These are phyloP conservation scores for Bubo scandiacus DNA, from an alignment of 2,113 vertebrate species.

Conservation along the genomic window DNA sequence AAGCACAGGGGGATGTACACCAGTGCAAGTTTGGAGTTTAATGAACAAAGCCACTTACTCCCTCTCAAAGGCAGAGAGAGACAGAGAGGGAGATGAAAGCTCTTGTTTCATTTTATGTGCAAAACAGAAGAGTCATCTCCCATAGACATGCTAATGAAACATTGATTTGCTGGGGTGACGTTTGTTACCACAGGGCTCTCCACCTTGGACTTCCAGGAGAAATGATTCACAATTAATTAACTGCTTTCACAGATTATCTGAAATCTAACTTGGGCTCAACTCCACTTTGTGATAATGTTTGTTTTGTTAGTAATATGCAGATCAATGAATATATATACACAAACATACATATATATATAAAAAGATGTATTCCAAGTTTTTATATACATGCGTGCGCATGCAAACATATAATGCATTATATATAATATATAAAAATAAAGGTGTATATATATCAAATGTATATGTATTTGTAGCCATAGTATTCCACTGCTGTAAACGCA, in stretches of 20 bases:
- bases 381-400: no score
- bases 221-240: constrained; percentile 63
- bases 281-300: background rate
- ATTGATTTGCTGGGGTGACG: constrained; percentile 73
- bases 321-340: background rate
- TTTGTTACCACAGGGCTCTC: constrained; percentile 52
- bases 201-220: constrained; percentile 51
- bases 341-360: background rate
- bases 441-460: background rate
- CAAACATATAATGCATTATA: background rate
- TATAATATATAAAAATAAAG: background rate
- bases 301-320: background rate
- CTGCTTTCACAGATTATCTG: constrained; percentile 49
- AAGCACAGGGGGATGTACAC: background rate
- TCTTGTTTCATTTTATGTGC: constrained; percentile 78
- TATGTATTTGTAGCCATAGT: background rate
- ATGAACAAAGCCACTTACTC: constrained; percentile 46
- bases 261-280: background rate
- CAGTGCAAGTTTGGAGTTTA: constrained; percentile 36
- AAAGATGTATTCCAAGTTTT: background rate
- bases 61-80: constrained; percentile 43
- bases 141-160: constrained; percentile 89
- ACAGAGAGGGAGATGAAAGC: constrained; percentile 55
- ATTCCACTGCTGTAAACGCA: background rate
- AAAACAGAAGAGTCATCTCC: constrained; percentile 84